Percentiles rank a stretch among this genome's conserved stretches.
These are phyloP conservation scores for Athalia circularis DNA, from an alignment of 2,888 invertebrate species.

Conservation along the genomic window DNA sequence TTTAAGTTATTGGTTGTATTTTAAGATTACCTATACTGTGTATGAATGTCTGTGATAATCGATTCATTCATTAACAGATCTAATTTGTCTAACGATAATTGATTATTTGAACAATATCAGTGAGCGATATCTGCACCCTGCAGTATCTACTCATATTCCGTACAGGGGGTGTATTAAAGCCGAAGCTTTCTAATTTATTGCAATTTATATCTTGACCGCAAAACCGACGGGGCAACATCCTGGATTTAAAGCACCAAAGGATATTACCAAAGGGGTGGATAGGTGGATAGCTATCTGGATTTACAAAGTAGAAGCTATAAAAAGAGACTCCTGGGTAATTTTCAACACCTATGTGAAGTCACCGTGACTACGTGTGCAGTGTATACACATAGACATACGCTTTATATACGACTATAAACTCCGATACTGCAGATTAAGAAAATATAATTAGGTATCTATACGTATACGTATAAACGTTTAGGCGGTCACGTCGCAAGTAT, in stretches of 20 bases:
- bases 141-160: neutral
- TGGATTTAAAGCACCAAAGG: constrained; percentile 36
- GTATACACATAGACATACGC: no score
- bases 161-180: constrained; percentile 25
- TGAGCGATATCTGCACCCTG: neutral
- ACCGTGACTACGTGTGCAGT: constrained; percentile 9
- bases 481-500: neutral
- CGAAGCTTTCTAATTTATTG: constrained; percentile 34
- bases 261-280: constrained; percentile 24
- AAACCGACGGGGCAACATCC: neutral
- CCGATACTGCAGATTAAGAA: constrained; percentile 20
- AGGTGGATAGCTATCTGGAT: neutral
- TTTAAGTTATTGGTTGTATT: no score
- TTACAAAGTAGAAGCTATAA: constrained; percentile 15
- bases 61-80: constrained; percentile 11
- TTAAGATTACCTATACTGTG: neutral
- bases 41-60: constrained; percentile 4
- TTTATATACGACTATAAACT: neutral
- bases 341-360: constrained; percentile 21
- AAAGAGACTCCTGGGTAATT: constrained; percentile 35
- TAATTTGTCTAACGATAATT: constrained; percentile 29
- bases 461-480: constrained; percentile 26
- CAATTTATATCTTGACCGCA: constrained; percentile 38
- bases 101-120: constrained; percentile 40
- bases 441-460: constrained; percentile 35